Conservation (phyloP, 2,113 vertebrate genomes). For the Psammodynastes pulverulentus region DNA sequence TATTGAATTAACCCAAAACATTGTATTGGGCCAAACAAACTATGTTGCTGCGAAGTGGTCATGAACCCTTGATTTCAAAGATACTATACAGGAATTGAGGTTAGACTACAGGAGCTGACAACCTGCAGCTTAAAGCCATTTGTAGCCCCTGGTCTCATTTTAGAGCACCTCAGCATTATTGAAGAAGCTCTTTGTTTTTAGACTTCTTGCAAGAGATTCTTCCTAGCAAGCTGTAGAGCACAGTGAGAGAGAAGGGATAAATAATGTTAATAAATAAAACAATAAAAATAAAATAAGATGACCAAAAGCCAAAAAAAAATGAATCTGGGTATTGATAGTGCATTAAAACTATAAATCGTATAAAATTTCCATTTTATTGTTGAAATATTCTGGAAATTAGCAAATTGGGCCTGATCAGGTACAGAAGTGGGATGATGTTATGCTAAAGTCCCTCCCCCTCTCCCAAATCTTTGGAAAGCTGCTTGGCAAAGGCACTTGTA, state of each 20-base stretch:
- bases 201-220: neutral
- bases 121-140: neutral
- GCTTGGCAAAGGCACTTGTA: neutral
- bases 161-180: neutral
- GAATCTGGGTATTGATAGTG: neutral
- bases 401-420: neutral
- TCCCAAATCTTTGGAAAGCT: neutral
- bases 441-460: neutral
- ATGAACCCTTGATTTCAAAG: neutral
- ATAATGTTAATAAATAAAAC: neutral
- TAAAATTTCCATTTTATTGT: neutral
- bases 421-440: neutral
- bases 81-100: neutral
- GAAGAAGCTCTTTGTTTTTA: neutral
- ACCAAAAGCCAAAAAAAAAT: neutral
- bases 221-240: neutral
- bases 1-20: neutral
- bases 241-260: neutral
- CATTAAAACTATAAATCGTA: neutral
- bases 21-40: neutral
- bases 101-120: neutral
- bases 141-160: neutral
- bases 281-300: neutral
- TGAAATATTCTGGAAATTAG: neutral
- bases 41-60: neutral